Evolutionary conservation across 2,888 invertebrate species (phyloP).

Genomic region (Nomada hirtipes): DNA sequence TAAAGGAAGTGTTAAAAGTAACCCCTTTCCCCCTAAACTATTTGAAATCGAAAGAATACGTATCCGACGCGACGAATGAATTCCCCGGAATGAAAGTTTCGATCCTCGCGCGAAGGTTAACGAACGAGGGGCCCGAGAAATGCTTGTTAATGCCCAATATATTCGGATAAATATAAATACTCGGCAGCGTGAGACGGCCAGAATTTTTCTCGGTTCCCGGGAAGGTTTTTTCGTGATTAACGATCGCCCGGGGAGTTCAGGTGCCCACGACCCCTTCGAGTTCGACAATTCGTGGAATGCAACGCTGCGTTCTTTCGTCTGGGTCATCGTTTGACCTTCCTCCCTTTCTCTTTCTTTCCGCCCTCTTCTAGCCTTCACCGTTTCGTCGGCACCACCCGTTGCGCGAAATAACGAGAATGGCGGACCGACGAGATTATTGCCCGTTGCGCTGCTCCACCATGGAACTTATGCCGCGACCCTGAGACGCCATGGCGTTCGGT

Average conservation of each 20-base stretch:
- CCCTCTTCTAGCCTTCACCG: slow-evolving; percentile 13
- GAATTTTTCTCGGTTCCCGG: slow-evolving; percentile 6
- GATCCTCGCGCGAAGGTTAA: no score
- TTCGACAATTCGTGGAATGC: slow-evolving; percentile 59
- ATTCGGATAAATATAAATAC: slow-evolving; percentile 30
- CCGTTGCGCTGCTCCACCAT: slow-evolving; percentile 54
- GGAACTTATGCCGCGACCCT: slow-evolving; percentile 59
- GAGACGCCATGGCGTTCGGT: slow-evolving; percentile 52
- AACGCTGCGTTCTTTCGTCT: slow-evolving; percentile 51
- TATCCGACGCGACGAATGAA: no score
- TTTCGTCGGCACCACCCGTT: slow-evolving; percentile 71
- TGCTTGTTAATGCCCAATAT: slow-evolving; percentile 8
- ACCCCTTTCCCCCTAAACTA: no score
- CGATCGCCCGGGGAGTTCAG: slow-evolving; percentile 12
- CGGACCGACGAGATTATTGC: slow-evolving; percentile 62
- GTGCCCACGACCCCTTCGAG: slow-evolving; percentile 45
- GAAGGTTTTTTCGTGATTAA: slow-evolving; percentile 42
- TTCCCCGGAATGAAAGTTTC: no score
- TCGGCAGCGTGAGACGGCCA: neutral
- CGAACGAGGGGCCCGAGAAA: neutral
- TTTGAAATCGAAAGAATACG: no score
- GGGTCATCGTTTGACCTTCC: slow-evolving; percentile 66
- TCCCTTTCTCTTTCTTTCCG: slow-evolving; percentile 50
- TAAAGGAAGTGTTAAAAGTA: no score
- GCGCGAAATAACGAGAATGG: slow-evolving; percentile 77